Base-by-base conservation (phyloP, 2,797 vertebrate species). In the Uromys caudimaculatus region DNA sequence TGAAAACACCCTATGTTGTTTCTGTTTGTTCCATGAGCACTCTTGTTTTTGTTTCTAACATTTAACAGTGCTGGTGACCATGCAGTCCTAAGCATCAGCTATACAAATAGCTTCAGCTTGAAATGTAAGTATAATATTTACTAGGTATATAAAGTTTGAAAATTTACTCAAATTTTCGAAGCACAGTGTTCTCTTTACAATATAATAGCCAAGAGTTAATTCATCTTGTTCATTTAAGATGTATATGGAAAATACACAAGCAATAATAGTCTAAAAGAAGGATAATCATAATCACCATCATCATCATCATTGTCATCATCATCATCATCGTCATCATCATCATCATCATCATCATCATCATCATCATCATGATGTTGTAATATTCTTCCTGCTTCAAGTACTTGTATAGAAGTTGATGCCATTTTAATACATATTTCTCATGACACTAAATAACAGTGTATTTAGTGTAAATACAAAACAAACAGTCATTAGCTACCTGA, bases 381-480 rank as follows among this genome's bases (percentile, higher is more conserved):
- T 24, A 69, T 85, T 56, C 1, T 79, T 54, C 52, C 35, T 90
- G 21, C 2, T 58, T 10, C 64, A 69, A 86, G 19, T 77, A 41
- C 21, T 35, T 81, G 21, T 64, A 94, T 92, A 95, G 73, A 14
- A 71, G 17, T 47, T 88, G 79, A 27, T 93, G 7, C 12, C 76
- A 60, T 88, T 87, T 91, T 32, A 89, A 75, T 91, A 88, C n/a
- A 81, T 62, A 69, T 89, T 54, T 41, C 13, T n/a, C 52, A 50
- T 60, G 56, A 54, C 24, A 89, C 19, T 92, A 73, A 95, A 89
- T 38, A 32, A 29, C 29, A 19, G 12, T 69, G 12, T 19, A 89
- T 83, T 11, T 60, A 93, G 16, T 69, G 1, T 75, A 38, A 94
- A 47, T 3, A 82, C 35, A 96, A 95, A 96, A 64, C 60, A 95